Percentiles rank a stretch among this genome's conserved stretches.
Evolutionary conservation across 2,797 vertebrate genomes (phyloP).

Genomic region (Scolopax bukidnonensis): DNA sequence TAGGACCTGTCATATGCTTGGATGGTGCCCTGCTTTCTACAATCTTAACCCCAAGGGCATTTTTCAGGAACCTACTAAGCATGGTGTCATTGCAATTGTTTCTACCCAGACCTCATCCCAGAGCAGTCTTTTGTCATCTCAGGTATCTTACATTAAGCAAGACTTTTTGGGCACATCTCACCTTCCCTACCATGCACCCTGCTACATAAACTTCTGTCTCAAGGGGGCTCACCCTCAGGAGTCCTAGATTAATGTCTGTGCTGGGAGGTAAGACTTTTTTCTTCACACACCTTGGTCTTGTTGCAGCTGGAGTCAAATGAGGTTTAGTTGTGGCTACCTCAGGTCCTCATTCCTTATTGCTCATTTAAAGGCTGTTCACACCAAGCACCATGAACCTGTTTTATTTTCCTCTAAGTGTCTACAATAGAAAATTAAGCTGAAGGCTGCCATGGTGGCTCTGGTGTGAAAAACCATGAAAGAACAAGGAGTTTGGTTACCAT

Average conservation of each 20-base stretch:
- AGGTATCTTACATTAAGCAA: neutral
- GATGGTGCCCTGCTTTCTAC: neutral
- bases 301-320: neutral
- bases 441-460: neutral
- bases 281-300: neutral
- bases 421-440: neutral
- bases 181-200: neutral
- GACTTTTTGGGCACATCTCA: neutral
- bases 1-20: neutral
- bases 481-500: neutral
- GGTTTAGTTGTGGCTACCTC: neutral
- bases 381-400: neutral
- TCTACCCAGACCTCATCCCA: neutral
- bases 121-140: neutral
- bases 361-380: neutral
- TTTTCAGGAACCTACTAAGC: neutral
- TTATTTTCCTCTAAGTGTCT: neutral
- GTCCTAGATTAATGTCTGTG: neutral
- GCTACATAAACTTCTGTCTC: neutral
- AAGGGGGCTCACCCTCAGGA: neutral
- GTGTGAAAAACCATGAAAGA: neutral
- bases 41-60: neutral
- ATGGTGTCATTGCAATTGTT: neutral
- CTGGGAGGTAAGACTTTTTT: neutral
- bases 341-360: neutral